Percentiles rank a stretch among this genome's conserved stretches.
Conservation (phyloP, 1,140 invertebrate genomes). For the Cydia amplana region DNA sequence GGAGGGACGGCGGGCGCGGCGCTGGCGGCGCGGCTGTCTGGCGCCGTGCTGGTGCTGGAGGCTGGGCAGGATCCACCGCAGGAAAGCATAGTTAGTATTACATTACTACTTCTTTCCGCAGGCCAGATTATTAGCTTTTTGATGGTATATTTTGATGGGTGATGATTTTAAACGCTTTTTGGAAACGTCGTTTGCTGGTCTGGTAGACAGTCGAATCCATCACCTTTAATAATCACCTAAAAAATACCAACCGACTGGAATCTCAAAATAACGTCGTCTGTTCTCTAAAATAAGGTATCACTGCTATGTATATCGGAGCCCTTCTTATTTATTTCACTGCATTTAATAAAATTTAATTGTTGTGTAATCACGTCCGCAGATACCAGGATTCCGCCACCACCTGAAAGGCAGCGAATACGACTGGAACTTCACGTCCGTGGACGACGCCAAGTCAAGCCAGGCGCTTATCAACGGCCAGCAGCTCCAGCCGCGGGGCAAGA, state of each 20-base stretch:
- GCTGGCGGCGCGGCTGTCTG: conserved; percentile 57
- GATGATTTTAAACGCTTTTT: too few relatives aligned
- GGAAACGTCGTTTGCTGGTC: too few relatives aligned
- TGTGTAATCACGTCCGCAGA: conserved; percentile 38
- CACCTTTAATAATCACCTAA: neutral
- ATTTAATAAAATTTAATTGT: too few relatives aligned
- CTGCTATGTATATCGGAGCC: too few relatives aligned
- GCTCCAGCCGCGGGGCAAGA: conserved; percentile 77
- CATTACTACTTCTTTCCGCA: neutral
- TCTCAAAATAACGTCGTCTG: too few relatives aligned
- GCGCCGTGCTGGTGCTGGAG: conserved; percentile 41
- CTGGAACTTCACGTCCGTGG: conserved; percentile 64
- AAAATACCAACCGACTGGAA: too few relatives aligned
- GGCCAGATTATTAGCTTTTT: too few relatives aligned
- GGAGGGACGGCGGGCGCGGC: conserved; percentile 83
- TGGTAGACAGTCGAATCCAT: neutral
- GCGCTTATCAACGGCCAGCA: conserved; percentile 50
- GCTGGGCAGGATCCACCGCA: neutral
- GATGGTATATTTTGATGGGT: too few relatives aligned
- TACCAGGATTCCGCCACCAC: conserved; percentile 52
- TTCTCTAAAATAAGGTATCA: too few relatives aligned
- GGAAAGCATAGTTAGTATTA: neutral
- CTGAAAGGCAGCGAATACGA: conserved; percentile 58
- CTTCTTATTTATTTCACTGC: too few relatives aligned
- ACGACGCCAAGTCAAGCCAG: conserved; percentile 57